Evolutionary conservation across 1,140 invertebrate species (phyloP).

Genomic region (Tetranychus urticae): DNA sequence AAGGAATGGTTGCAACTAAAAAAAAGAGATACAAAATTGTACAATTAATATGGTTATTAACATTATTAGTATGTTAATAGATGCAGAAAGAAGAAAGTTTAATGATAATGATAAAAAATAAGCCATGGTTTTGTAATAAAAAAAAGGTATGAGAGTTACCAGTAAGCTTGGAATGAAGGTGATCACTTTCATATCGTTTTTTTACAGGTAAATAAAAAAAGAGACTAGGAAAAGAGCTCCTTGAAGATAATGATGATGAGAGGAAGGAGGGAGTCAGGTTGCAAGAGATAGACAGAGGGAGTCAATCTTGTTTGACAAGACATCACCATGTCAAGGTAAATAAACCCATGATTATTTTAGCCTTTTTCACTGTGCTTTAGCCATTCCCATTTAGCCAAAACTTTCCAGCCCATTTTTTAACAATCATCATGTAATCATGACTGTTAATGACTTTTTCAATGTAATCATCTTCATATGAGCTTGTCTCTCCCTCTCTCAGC

Average conservation of each 20-base stretch:
- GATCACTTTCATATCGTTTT: too few species aligned
- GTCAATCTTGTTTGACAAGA: neutral
- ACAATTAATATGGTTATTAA: neutral
- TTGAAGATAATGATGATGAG: neutral
- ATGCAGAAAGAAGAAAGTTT: too few species aligned
- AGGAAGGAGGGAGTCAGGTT: neutral
- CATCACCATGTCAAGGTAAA: neutral
- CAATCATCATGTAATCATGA: neutral
- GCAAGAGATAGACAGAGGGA: neutral
- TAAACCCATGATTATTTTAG: neutral
- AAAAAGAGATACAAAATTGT: neutral
- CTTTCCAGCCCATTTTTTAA: neutral
- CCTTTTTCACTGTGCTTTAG: neutral
- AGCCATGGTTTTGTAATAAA: too few species aligned
- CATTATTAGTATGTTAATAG: neutral
- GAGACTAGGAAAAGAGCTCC: too few species aligned
- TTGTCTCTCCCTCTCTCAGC: neutral
- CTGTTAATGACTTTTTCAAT: neutral
- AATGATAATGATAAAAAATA: too few species aligned
- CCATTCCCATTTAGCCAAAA: neutral
- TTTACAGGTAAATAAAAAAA: too few species aligned
- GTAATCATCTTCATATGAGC: neutral
- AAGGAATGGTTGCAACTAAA: neutral
- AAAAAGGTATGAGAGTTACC: too few species aligned
- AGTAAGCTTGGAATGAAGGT: too few species aligned